Conservation (phyloP, 2,888 invertebrate genomes). For the Ectobius pallidus region DNA sequence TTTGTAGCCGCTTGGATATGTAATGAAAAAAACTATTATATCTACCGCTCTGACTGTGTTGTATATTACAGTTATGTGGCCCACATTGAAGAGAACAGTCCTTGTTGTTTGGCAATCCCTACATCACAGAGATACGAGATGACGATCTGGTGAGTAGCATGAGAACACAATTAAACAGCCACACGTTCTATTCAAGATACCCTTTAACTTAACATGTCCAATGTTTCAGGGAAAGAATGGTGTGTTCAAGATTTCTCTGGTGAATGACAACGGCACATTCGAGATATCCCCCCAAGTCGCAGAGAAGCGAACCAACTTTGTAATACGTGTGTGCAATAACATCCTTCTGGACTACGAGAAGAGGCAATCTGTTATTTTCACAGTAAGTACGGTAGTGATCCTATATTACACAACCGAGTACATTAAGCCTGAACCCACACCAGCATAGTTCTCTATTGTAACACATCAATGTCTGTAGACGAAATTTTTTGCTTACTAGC, state of each 20-base stretch:
- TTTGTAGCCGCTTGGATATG: no score
- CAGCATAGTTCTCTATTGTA: no score
- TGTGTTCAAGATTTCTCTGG: conserved; percentile 77
- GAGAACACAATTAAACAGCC: no score
- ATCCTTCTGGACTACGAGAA: conserved; percentile 84
- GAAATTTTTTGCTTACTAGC: no score
- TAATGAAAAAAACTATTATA: no score
- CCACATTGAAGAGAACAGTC: conserved; percentile 79
- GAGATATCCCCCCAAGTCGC: conserved; percentile 84
- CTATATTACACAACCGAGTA: no score
- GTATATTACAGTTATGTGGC: conserved; percentile 70
- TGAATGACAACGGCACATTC: conserved; percentile 86
- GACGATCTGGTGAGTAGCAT: conserved; percentile 63
- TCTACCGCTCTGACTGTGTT: no score
- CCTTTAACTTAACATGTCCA: no score
- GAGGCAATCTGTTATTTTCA: conserved; percentile 74
- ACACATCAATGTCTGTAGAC: no score
- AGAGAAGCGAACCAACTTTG: conserved; percentile 77
- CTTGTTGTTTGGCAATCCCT: conserved; percentile 74
- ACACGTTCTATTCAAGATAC: no score
- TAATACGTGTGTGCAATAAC: conserved; percentile 83
- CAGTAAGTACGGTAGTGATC: no score
- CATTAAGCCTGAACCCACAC: no score
- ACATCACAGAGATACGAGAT: conserved; percentile 74
- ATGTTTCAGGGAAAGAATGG: conserved; percentile 80